A percentile compares a stretch with the other conserved stretches of the same genome.
phyloP scores from a whole-genome alignment of 2,797 vertebrate genomes.

The Mionectes olivaceus region DNA sequence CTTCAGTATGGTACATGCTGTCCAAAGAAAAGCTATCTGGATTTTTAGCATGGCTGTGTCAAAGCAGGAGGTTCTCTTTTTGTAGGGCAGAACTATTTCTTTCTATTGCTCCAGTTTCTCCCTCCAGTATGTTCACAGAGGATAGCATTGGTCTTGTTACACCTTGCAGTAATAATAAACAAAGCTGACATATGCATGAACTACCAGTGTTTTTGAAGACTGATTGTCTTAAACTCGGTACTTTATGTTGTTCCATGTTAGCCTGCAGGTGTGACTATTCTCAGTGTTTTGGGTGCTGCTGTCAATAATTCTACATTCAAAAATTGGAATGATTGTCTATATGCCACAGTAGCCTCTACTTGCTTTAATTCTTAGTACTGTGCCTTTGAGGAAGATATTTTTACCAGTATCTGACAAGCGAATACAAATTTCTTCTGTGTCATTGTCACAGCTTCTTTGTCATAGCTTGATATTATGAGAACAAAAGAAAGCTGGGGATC shows the following conservation, averaged over 20 bases:
- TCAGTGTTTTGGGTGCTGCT: background rate
- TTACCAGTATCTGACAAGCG: background rate
- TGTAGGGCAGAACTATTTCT: background rate
- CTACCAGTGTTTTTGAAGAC: background rate
- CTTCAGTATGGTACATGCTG: background rate
- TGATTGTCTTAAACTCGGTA: background rate
- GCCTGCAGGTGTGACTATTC: background rate
- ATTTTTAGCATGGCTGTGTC: background rate
- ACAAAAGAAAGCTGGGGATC: constrained; percentile 46
- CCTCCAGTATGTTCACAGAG: background rate
- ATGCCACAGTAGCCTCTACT: background rate
- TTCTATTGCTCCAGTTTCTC: background rate
- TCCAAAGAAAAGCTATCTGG: background rate
- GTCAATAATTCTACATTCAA: background rate
- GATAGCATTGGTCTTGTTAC: background rate
- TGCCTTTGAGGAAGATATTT: background rate
- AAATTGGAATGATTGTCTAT: background rate
- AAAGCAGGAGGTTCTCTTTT: background rate
- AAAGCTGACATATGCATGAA: background rate
- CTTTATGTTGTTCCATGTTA: background rate
- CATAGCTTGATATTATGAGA: background rate
- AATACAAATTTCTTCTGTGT: background rate
- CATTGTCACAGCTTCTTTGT: background rate
- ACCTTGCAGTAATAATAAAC: background rate
- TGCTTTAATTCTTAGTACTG: background rate